Base-by-base conservation (phyloP, 2,888 invertebrate species). In the Muscina levida region DNA sequence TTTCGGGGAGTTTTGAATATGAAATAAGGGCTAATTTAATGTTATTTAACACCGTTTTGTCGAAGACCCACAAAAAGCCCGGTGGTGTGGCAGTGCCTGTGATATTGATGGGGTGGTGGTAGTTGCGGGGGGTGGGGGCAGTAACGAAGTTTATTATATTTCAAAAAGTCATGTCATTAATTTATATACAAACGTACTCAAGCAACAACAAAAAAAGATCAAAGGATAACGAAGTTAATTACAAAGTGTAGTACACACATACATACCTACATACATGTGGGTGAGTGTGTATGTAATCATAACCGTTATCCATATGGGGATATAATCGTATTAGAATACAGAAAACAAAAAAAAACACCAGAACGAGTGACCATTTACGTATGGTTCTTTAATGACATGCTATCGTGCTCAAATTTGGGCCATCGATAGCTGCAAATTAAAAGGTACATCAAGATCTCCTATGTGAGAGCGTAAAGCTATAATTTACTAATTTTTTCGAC, bases 131-230 rank as follows among this genome's bases (percentile, higher is more conserved):
- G n/a, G 37, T 17, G 39, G 39, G 39, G 19, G 48, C 17, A 15
- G 19, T 57, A 56, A 48, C 44, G 48, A 59, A 31, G 13, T 57
- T 72, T 59, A 37, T 72, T 59, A 48, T 71, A 65, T 71, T 73
- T 66, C 67, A 81, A 81, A 72, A 77, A 77, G 81, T 77, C 73
- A 77, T 74, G 71, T 81, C 67, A 77, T 81, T 81, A 68, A 62
- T 62, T 62, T 62, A 42, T 62, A 42, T 39, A 19, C 42, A 42
- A 39, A 19, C 42, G 62, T 62, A 22, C 42, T 62, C 62, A 11
- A 62, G 8, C 3, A 31, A 31, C 31, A 31, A 31, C 3, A 31
- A 31, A 31, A 62, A 39, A 62, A 62, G 62, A 62, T 62, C 62
- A 62, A 62, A 62, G 62, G 62, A 62, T 62, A 62, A 62, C 62